Conservation (phyloP, 2,888 invertebrate genomes). For the Fabriciana adippe region DNA sequence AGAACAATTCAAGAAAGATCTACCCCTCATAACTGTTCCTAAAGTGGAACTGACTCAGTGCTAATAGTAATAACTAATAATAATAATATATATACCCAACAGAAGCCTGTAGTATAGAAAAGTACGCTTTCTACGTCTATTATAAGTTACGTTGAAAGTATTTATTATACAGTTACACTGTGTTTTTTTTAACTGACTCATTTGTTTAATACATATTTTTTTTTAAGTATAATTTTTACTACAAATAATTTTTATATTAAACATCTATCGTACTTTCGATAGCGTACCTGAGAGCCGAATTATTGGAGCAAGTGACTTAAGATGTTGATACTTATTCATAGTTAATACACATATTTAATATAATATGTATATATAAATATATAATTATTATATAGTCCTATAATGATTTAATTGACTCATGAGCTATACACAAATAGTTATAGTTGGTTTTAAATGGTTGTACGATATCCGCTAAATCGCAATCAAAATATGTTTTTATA, state of each 20-base stretch:
- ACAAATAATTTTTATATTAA: background rate
- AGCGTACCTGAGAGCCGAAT: background rate
- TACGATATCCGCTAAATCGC: background rate
- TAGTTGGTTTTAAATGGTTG: conserved; percentile 5
- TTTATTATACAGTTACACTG: background rate
- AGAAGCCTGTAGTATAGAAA: too few relatives aligned
- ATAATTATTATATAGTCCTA: conserved; percentile 6
- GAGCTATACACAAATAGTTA: background rate
- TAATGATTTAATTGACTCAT: conserved; percentile 3
- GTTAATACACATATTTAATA: background rate
- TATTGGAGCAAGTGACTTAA: conserved; percentile 7
- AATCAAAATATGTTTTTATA: too few relatives aligned
- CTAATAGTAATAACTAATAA: conserved; percentile 42
- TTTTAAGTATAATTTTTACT: background rate
- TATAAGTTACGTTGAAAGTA: background rate
- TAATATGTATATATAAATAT: background rate
- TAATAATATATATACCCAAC: background rate
- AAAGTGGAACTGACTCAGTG: conserved; percentile 58
- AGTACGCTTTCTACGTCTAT: conserved; percentile 5
- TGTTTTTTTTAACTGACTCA: background rate
- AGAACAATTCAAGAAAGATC: conserved; percentile 50
- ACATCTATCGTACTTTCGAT: background rate
- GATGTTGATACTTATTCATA: conserved; percentile 18
- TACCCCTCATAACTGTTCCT: conserved; percentile 56
- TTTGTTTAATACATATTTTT: background rate